Evolutionary conservation across 2,888 invertebrate species (phyloP), one percentile per base, ranked within the genome.

Genomic region (Tenthredo distinguenda): DNA sequence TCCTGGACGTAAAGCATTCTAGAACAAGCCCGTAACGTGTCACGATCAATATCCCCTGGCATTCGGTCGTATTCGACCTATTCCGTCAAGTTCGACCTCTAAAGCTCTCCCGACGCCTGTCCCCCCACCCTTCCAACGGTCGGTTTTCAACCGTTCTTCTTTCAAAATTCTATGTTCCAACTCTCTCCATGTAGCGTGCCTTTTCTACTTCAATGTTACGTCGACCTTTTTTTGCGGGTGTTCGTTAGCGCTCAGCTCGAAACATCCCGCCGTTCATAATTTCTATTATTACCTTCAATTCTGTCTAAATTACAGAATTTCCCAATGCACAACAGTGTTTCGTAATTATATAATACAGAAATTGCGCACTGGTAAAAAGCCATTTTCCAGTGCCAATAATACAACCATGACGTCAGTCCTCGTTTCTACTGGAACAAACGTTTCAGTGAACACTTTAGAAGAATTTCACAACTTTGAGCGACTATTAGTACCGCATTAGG

Each of bases 1-100:
- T 74, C 72, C 84, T 74, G 58, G 34, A 40, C 58, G 74, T 3
- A 40, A 47, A 74, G 84, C 43, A 40, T 58, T 81, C 62, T 62
- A 58, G 55, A 71, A 84, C 68, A 50, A 72, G 85, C 83, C 87
- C 84, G 85, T 86, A 87, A 87, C 86, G 87, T 84, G 87, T 88
- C 88, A 88, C 90, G 91, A 91, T 91, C 91, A 90, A 91, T 91
- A 91, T 88, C 88, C 84, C 87, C 88, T 88, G 88, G 85, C 50
- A 89, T 90, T 91, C 91, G 91, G 91, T 89, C 87, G 90, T 88
- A 90, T 91, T 90, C 91, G 91, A 91, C 91, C 88, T 89, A 89
- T 91, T 91, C 90, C 91, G 91, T 91, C 90, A 90, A 89, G 90
- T 91, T 90, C 76, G 43, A 47, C 83, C 83, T n/a, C 47, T 62